Conservation (phyloP, 2,888 invertebrate species). For the Caenorhabditis sp. region DNA sequence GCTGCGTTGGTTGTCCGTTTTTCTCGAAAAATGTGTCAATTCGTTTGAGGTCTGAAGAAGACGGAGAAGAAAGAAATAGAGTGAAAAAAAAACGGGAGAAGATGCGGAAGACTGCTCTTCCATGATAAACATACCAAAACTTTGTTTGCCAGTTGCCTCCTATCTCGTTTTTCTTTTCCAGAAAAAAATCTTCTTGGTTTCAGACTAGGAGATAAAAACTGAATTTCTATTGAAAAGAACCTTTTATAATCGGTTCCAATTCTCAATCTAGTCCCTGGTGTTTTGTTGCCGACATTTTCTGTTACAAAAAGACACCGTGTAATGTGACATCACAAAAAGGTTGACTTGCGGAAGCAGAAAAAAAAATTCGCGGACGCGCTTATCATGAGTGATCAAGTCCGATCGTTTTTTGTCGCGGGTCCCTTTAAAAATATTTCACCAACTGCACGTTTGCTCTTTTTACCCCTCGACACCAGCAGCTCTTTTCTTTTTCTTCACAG, state of each 20-base stretch:
- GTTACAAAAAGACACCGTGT: background rate
- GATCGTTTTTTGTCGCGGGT: constrained; percentile 4
- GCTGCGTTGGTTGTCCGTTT: constrained; percentile 5
- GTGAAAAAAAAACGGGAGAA: constrained; percentile 4
- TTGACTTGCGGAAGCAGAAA: background rate
- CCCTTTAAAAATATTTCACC: constrained; percentile 14
- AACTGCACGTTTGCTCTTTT: constrained; percentile 53
- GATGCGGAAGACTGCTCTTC: constrained; percentile 12
- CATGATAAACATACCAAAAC: constrained; percentile 41
- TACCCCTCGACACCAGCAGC: constrained; percentile 33
- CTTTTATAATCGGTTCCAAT: background rate
- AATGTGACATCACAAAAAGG: background rate
- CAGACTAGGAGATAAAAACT: no score
- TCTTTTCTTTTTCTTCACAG: constrained; percentile 54
- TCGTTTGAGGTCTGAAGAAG: constrained; percentile 41
- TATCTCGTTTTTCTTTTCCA: constrained; percentile 15
- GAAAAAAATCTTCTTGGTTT: constrained; percentile 5
- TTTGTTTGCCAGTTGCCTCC: constrained; percentile 31
- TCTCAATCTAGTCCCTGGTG: constrained; percentile 6
- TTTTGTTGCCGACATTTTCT: background rate
- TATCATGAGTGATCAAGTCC: background rate
- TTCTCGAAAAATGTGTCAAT: constrained; percentile 36
- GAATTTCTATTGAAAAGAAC: no score
- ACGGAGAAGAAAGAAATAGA: constrained; percentile 22
- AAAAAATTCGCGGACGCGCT: background rate